Evolutionary conservation across 1,140 invertebrate species (phyloP).

Genomic region (Trachymyrmex cornetzi): DNA sequence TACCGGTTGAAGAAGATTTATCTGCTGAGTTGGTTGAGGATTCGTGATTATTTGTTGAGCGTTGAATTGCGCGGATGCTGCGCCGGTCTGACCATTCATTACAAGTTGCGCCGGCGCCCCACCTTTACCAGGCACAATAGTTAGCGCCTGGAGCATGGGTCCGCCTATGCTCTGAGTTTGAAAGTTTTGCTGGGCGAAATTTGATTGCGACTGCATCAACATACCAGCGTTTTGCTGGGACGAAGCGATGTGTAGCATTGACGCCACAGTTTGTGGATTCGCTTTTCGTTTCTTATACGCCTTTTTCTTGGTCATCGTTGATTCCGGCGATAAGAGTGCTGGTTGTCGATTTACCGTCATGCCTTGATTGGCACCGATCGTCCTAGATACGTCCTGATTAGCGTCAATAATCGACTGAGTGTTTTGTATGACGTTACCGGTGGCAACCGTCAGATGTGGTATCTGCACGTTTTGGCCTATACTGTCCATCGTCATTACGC

Average conservation of each 20-base stretch:
- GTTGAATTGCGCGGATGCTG: conserved; percentile 88
- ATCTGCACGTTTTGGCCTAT: conserved; percentile 90
- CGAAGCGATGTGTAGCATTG: conserved; percentile 91
- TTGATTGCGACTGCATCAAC: conserved; percentile 85
- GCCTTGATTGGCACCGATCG: conserved; percentile 84
- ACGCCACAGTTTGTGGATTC: conserved; percentile 90
- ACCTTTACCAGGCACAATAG: conserved; percentile 92
- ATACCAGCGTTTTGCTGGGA: conserved; percentile 88
- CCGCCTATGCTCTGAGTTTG: conserved; percentile 85
- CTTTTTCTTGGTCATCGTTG: conserved; percentile 88
- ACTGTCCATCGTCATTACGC: conserved; percentile 90
- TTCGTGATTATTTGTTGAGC: conserved; percentile 90
- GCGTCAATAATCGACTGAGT: conserved; percentile 86
- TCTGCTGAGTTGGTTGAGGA: conserved; percentile 91
- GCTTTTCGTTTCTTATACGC: conserved; percentile 92
- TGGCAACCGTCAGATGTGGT: conserved; percentile 88
- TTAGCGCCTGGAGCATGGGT: conserved; percentile 91
- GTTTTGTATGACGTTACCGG: conserved; percentile 90
- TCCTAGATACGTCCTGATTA: conserved; percentile 86
- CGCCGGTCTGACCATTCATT: conserved; percentile 90
- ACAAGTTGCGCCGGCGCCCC: conserved; percentile 90
- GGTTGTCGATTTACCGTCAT: conserved; percentile 87
- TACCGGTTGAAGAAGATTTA: conserved; percentile 93
- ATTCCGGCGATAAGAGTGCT: conserved; percentile 90
- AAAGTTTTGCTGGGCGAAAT: conserved; percentile 86